Percentiles rank a stretch among this genome's conserved stretches.
These are phyloP conservation scores for Sebastes iracundus DNA, from an alignment of 2,797 vertebrate genomes.

Conservation along the genomic window DNA sequence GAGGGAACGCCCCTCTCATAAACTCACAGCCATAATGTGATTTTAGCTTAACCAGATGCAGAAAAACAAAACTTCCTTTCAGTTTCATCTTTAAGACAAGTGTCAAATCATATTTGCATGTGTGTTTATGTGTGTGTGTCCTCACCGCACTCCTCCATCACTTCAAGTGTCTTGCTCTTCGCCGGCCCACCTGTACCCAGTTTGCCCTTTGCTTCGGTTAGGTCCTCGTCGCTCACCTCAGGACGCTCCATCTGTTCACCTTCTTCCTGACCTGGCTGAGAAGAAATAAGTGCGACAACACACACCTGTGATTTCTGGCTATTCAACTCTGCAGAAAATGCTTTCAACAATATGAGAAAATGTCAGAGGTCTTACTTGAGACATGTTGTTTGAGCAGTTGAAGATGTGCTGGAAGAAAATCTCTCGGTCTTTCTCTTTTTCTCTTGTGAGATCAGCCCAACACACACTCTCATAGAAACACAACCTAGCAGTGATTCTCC, in stretches of 20 bases:
- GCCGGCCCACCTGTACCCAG: conserved; percentile 81
- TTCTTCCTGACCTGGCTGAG: conserved; percentile 61
- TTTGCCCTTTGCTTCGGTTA: conserved; percentile 86
- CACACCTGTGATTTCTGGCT: neutral
- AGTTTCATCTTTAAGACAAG: neutral
- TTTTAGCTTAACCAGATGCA: conserved; percentile 12
- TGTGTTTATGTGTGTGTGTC: conserved; percentile 1
- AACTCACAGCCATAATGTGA: conserved; percentile 22
- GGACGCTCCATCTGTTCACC: conserved; percentile 86
- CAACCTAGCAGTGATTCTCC: conserved; percentile 38
- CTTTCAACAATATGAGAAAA: neutral
- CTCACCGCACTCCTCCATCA: conserved; percentile 96
- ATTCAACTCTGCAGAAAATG: neutral
- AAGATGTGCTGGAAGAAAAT: conserved; percentile 11
- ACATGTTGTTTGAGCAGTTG: conserved; percentile 69
- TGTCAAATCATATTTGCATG: neutral
- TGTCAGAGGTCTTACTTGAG: conserved; percentile 69
- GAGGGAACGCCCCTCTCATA: conserved; percentile 37
- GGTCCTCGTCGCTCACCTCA: conserved; percentile 90
- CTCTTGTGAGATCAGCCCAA: conserved; percentile 9
- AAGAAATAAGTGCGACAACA: neutral
- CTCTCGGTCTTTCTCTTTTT: conserved; percentile 12
- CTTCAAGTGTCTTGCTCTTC: conserved; percentile 95
- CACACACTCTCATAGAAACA: conserved; percentile 11
- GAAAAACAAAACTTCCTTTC: neutral